Conservation (phyloP, 1,140 invertebrate species). For the Eriocheir sinensis region DNA sequence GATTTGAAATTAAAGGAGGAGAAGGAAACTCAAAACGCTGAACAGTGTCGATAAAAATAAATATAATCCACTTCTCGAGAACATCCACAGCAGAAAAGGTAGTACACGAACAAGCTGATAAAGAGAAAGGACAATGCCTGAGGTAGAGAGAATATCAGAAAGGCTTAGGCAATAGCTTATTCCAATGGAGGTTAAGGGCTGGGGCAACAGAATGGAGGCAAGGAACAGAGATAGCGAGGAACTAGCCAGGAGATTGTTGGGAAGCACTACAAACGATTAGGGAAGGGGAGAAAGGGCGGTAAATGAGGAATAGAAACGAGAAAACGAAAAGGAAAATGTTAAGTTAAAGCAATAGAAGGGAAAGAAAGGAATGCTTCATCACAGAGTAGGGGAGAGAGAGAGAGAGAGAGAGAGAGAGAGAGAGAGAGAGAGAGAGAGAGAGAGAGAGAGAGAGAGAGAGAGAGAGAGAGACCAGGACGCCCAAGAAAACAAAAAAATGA, state of each 20-base stretch:
- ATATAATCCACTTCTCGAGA: neutral
- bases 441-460: too few relatives aligned
- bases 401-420: neutral
- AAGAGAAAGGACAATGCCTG: neutral
- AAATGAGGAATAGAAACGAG: neutral
- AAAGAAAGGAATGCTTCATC: constrained; percentile 12
- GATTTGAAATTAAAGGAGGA: too few relatives aligned
- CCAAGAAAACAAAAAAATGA: neutral
- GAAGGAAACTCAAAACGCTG: too few relatives aligned
- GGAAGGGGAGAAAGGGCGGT: neutral
- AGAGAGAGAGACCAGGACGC: neutral
- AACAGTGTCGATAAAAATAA: neutral
- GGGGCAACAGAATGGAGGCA: neutral
- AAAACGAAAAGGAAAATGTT: neutral
- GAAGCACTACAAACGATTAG: neutral
- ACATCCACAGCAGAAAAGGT: neutral
- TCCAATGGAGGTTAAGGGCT: neutral
- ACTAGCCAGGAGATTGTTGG: neutral
- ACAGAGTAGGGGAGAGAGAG: neutral
- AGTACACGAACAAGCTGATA: neutral
- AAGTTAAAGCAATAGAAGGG: neutral
- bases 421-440: neutral
- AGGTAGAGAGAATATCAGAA: neutral
- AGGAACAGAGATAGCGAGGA: too few relatives aligned
- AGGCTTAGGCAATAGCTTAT: neutral